Conservation (phyloP, 2,113 vertebrate genomes). For the Labeo catla region DNA sequence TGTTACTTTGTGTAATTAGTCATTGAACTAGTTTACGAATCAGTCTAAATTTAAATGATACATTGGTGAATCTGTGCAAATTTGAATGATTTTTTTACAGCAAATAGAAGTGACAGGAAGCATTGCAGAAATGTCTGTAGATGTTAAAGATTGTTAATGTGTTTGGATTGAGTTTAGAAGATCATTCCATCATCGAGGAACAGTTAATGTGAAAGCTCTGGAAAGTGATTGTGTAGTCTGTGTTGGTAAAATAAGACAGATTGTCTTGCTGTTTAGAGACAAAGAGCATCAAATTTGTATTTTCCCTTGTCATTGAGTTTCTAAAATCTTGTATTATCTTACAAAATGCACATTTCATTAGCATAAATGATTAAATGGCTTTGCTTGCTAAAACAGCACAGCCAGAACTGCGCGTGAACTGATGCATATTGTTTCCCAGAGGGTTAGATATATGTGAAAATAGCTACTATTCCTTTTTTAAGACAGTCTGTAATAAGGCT, state of each 20-base stretch:
- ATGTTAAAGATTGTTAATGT: neutral
- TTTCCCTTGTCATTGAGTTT: neutral
- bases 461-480: neutral
- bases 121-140: neutral
- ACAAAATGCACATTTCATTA: neutral
- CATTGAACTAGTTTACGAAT: neutral
- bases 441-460: neutral
- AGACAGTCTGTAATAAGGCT: constrained; percentile 20
- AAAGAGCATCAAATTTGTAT: neutral
- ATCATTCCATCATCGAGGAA: neutral
- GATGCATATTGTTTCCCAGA: neutral
- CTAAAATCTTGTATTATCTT: neutral
- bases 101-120: neutral
- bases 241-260: neutral
- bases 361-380: constrained; percentile 20
- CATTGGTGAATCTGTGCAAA: neutral
- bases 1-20: neutral
- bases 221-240: constrained; percentile 6
- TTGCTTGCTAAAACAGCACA: neutral
- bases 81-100: neutral
- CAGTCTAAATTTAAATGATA: neutral
- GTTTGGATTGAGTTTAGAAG: no score
- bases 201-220: neutral
- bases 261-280: constrained; percentile 29
- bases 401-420: neutral